Conservation (phyloP, 2,797 vertebrate species). For the Acipenser transmontanus region DNA sequence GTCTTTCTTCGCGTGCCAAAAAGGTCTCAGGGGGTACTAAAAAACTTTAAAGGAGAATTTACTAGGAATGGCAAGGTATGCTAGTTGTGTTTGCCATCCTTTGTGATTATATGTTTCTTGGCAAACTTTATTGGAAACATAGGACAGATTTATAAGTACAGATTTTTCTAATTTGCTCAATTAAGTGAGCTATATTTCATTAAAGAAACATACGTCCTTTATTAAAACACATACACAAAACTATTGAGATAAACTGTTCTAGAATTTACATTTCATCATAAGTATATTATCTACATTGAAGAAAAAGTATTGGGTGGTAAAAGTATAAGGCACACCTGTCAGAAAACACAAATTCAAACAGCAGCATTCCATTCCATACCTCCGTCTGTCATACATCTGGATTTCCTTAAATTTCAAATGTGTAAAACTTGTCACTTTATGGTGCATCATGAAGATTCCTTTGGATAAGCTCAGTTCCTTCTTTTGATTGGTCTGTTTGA, state of each 20-base stretch:
- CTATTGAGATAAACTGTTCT: too few species aligned
- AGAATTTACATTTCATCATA: neutral
- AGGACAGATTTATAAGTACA: neutral
- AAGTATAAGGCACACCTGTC: neutral
- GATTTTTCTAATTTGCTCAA: neutral
- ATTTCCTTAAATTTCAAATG: neutral
- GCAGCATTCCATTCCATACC: neutral
- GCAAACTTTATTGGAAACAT: neutral
- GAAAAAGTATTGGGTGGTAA: neutral
- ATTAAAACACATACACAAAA: too few species aligned
- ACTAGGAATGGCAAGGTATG: neutral
- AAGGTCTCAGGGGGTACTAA: neutral
- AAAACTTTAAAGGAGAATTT: constrained; percentile 1
- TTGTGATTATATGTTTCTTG: neutral
- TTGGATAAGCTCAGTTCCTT: neutral
- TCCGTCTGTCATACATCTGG: neutral
- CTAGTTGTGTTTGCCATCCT: neutral
- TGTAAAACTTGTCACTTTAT: neutral
- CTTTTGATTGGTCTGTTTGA: neutral
- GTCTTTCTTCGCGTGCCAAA: neutral
- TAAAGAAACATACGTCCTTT: too few species aligned
- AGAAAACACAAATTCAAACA: neutral
- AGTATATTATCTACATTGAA: neutral
- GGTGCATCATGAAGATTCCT: constrained; percentile 7
- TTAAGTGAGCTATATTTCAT: too few species aligned